Base-by-base conservation (phyloP, 2,888 invertebrate genomes). In the Tachina grossa region DNA sequence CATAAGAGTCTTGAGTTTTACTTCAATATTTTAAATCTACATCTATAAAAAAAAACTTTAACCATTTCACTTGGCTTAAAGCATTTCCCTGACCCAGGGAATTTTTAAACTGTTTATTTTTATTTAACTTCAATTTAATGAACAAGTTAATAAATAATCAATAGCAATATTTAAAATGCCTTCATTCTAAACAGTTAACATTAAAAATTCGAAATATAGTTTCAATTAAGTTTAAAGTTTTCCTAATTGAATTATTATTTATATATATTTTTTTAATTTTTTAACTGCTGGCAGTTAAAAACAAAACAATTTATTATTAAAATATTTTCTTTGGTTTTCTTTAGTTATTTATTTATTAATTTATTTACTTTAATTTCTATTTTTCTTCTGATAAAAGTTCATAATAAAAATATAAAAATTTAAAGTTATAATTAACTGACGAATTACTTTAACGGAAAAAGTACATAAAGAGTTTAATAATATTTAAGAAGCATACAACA, bases 381-480 rank as follows among this genome's bases (percentile, higher is more conserved):
- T 19, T 68, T 49, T 55, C 66, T 71, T 49, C 31, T 47, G 75
- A 57, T n/a, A 82, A 83, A 82, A 66, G 76, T 85, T 31, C 31
- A 31, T 31, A 31, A 78, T 61, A 53, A 53, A 74, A 51, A 57
- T 78, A 87, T n/a, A 84, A 83, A 82, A 71, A 77, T 80, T 66
- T 49, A 63, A 65, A 81, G 80, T 61, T 53, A 66, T 61, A 22
- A 49, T 49, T 53, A 84, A 87, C 81, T 84, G 87, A 87, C 87
- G 87, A 87, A 87, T 87, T 87, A 87, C 87, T 87, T 87, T 87
- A 87, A 85, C 75, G 82, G 68, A 68, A 85, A 85, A 84, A 87
- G 80, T 86, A 87, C 80, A 87, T 83, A 87, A 78, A 84, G 82
- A 83, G 84, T 84, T 84, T 84, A 86, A 65, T 71, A 84, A 78